A percentile compares a stretch with the other conserved stretches of the same genome.
These are phyloP conservation scores for Cryptomyrus ogoouensis DNA, from an alignment of 2,113 vertebrate genomes.

Conservation along the genomic window DNA sequence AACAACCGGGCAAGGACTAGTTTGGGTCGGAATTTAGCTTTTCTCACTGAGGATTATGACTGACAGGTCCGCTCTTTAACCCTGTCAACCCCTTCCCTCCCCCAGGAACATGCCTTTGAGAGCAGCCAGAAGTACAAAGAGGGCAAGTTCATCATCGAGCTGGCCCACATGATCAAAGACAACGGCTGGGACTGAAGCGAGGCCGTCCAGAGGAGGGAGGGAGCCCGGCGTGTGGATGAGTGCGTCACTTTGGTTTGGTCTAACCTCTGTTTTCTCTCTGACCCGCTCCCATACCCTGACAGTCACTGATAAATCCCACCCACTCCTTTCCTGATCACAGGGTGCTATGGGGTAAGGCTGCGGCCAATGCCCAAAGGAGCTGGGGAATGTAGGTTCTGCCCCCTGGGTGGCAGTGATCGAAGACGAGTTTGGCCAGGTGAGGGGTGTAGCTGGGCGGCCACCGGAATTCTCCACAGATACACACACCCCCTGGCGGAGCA, in stretches of 20 bases:
- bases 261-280: conserved; percentile 58
- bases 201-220: conserved; percentile 18
- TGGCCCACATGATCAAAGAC: conserved; percentile 99
- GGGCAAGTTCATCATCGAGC: conserved; percentile 99
- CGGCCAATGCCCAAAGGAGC: not conserved
- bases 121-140: conserved; percentile 99
- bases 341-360: not conserved
- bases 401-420: not conserved
- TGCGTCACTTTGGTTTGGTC: conserved; percentile 64
- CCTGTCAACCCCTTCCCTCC: conserved; percentile 1
- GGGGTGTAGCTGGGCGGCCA: not conserved
- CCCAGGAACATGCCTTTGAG: conserved; percentile 95
- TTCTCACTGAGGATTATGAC: not conserved
- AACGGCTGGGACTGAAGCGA: conserved; percentile 92
- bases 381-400: not conserved
- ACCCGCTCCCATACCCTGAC: conserved; percentile 36
- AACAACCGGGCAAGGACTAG: not conserved
- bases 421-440: not conserved
- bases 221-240: conserved; percentile 46
- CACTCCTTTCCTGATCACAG: not conserved
- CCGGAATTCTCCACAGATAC: conserved; percentile 21
- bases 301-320: not conserved
- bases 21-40: not conserved
- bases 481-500: not conserved
- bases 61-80: not conserved